Percentiles rank a stretch among this genome's conserved stretches.
Conservation (phyloP, 2,888 invertebrate species). For the Coleophora flavipennella region DNA sequence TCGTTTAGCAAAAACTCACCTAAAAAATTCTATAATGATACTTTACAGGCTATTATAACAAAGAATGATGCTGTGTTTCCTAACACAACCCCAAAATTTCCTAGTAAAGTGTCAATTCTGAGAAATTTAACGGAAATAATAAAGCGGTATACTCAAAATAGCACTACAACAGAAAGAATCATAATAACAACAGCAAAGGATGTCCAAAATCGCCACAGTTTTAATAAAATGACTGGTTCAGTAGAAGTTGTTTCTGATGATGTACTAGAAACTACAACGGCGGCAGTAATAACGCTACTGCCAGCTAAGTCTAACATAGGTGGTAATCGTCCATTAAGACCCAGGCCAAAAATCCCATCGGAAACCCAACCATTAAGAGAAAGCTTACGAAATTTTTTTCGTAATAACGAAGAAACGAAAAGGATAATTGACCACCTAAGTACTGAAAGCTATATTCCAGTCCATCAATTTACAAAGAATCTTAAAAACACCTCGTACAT, state of each 20-base stretch:
- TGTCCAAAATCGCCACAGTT: constrained; percentile 35
- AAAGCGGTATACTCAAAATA: constrained; percentile 72
- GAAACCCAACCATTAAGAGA: constrained; percentile 43
- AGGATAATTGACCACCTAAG: constrained; percentile 34
- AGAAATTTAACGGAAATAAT: constrained; percentile 77
- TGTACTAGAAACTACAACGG: constrained; percentile 50
- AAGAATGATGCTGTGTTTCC: constrained; percentile 65
- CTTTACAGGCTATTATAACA: constrained; percentile 75
- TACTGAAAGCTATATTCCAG: constrained; percentile 36
- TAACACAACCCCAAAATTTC: constrained; percentile 57
- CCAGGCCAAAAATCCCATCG: constrained; percentile 68
- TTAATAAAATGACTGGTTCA: constrained; percentile 49
- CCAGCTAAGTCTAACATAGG: constrained; percentile 87
- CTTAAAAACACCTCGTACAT: constrained; percentile 29
- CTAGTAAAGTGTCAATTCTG: constrained; percentile 57
- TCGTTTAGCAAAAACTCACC: constrained; percentile 51
- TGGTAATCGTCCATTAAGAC: constrained; percentile 78
- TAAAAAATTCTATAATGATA: constrained; percentile 74
- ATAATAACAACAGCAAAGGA: constrained; percentile 14
- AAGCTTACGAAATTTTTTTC: constrained; percentile 45
- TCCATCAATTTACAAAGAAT: constrained; percentile 25
- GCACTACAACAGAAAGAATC: constrained; percentile 18
- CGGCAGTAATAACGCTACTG: constrained; percentile 73
- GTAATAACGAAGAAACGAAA: constrained; percentile 32
- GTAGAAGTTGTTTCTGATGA: constrained; percentile 63